phyloP scores from a whole-genome alignment of 2,113 vertebrate genomes.

The Carollia perspicillata region DNA sequence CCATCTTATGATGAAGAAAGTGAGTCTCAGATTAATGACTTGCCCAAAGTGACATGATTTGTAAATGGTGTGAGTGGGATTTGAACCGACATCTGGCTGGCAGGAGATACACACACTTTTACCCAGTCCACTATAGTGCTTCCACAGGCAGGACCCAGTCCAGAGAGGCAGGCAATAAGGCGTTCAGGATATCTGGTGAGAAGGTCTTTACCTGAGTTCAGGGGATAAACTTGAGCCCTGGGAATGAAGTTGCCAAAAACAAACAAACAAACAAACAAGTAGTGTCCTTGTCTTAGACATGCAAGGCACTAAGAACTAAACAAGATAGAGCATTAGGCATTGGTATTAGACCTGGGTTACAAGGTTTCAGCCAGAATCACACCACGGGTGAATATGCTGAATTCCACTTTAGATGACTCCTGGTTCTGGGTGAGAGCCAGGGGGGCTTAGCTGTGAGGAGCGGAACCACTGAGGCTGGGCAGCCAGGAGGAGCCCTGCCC shows the following conservation, averaged over 20 bases:
- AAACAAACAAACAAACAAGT: not conserved
- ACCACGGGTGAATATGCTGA: not conserved
- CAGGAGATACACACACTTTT: not conserved
- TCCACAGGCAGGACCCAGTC: not conserved
- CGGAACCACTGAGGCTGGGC: not conserved
- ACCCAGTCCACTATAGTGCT: not conserved
- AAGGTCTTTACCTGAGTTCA: not conserved
- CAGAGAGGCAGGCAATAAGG: not conserved
- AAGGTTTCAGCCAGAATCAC: not conserved
- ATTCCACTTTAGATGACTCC: not conserved
- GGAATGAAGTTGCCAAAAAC: not conserved
- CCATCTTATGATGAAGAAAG: slow-evolving; percentile 8
- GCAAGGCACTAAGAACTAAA: not conserved
- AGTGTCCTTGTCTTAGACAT: not conserved
- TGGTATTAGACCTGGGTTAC: not conserved
- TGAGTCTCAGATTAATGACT: not conserved
- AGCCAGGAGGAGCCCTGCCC: not conserved
- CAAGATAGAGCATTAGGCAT: not conserved
- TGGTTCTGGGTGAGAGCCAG: not conserved
- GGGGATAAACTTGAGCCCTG: not conserved
- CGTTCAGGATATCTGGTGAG: not conserved
- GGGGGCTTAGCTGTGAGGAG: not conserved
- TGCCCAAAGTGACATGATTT: not conserved
- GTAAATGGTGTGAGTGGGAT: not conserved
- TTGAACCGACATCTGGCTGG: not conserved